phyloP scores from a whole-genome alignment of 2,888 invertebrate genomes.

The Notodonta ziczac region DNA sequence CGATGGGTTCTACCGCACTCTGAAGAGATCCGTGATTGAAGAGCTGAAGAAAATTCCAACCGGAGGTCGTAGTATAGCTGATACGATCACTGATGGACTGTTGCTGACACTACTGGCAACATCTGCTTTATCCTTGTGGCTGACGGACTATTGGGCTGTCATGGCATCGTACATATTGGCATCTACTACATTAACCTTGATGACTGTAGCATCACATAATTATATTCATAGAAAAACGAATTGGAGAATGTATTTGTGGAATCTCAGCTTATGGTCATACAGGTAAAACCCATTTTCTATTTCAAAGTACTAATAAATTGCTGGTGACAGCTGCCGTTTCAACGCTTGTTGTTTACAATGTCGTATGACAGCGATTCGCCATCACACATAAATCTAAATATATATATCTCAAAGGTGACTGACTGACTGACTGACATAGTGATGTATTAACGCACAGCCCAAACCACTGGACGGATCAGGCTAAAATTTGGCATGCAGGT shows the following conservation, averaged over 20 bases:
- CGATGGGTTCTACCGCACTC: conserved; percentile 89
- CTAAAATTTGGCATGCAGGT: too few relatives aligned
- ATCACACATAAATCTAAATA: too few relatives aligned
- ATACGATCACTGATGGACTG: conserved; percentile 66
- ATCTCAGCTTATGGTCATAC: conserved; percentile 87
- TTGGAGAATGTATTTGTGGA: conserved; percentile 92
- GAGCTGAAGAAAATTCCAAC: conserved; percentile 83
- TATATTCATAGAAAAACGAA: conserved; percentile 91
- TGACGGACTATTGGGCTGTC: conserved; percentile 52
- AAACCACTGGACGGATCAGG: too few relatives aligned
- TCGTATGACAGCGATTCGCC: too few relatives aligned
- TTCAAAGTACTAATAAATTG: too few relatives aligned
- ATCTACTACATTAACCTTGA: conserved; percentile 84
- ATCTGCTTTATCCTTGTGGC: conserved; percentile 59
- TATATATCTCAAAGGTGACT: too few relatives aligned
- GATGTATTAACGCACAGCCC: too few relatives aligned
- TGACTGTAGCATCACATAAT: conserved; percentile 88
- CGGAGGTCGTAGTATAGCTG: conserved; percentile 41
- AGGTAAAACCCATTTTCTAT: conserved; percentile 62
- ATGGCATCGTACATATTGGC: conserved; percentile 56
- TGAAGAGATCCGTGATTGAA: conserved; percentile 84
- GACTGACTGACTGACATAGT: too few relatives aligned
- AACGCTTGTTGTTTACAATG: too few relatives aligned
- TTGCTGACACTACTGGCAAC: conserved; percentile 60
- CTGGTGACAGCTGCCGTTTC: too few relatives aligned